A percentile compares a stretch with the other conserved stretches of the same genome.
phyloP scores from a whole-genome alignment of 1,140 invertebrate genomes.

The Armadillidium nasatum region DNA sequence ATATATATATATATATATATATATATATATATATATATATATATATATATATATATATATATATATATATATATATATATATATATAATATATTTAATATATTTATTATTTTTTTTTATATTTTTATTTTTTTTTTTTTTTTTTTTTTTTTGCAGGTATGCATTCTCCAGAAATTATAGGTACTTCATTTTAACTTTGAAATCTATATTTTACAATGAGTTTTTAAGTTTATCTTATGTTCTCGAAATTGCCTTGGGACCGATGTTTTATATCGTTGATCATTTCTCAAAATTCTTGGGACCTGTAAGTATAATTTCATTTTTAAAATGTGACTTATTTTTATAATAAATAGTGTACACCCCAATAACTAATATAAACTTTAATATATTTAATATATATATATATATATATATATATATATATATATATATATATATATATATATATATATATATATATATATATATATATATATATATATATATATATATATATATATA shows the following conservation, averaged over 20 bases:
- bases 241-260: conserved; percentile 82
- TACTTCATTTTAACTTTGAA: conserved; percentile 45
- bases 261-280: conserved; percentile 92
- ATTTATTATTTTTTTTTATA: no score
- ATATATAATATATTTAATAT: no score
- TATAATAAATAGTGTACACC: no score
- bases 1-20: no score
- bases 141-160: conserved; percentile 45
- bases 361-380: neutral
- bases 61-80: no score
- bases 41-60: no score
- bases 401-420: neutral
- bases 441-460: no score
- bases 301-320: conserved; percentile 57
- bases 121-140: no score
- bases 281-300: conserved; percentile 78
- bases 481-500: no score
- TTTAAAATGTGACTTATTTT: no score
- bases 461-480: no score
- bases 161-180: conserved; percentile 42
- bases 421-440: neutral
- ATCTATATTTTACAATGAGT: conserved; percentile 63
- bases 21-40: no score
- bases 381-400: neutral
- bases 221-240: conserved; percentile 60